Percentiles rank a stretch among this genome's conserved stretches.
These are phyloP conservation scores for Fistularia commersonii DNA, from an alignment of 2,797 vertebrate species.

Conservation along the genomic window DNA sequence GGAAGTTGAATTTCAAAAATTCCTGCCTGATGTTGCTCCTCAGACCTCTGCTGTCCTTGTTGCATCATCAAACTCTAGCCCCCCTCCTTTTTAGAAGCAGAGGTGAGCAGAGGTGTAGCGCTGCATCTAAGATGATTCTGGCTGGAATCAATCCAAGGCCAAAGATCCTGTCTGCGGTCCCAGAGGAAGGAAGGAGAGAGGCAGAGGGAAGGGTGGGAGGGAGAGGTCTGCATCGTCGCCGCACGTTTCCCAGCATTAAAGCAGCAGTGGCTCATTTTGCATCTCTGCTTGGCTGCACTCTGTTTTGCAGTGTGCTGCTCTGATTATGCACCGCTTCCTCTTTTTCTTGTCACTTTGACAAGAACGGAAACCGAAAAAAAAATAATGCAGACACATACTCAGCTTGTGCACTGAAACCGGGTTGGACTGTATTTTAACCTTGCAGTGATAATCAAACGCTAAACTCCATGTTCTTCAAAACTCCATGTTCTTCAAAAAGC, in stretches of 20 bases:
- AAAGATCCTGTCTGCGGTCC: slow-evolving; percentile 29
- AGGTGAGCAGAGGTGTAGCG: slow-evolving; percentile 18
- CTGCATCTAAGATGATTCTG: slow-evolving; percentile 12
- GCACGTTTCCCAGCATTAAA: slow-evolving; percentile 43
- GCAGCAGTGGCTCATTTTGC: slow-evolving; percentile 40
- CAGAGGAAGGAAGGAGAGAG: background rate
- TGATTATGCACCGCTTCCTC: slow-evolving; percentile 53
- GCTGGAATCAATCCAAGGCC: slow-evolving; percentile 17
- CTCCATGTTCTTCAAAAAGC: background rate
- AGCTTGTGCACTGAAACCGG: too few species aligned
- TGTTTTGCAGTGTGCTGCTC: slow-evolving; percentile 19
- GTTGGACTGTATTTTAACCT: background rate
- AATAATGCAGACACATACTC: background rate
- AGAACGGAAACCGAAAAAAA: background rate
- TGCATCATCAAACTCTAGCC: too few species aligned
- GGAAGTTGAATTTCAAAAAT: too few species aligned
- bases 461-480: background rate
- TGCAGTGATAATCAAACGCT: background rate
- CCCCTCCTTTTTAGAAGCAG: background rate
- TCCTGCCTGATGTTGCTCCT: too few species aligned
- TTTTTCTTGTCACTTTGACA: slow-evolving; percentile 20
- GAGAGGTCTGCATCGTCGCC: slow-evolving; percentile 21
- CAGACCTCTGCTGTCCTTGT: too few species aligned
- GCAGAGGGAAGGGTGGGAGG: background rate
- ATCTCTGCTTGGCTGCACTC: slow-evolving; percentile 36